Evolutionary conservation across 2,888 invertebrate genomes (phyloP).

Genomic region (Drosophila prostipennis): DNA sequence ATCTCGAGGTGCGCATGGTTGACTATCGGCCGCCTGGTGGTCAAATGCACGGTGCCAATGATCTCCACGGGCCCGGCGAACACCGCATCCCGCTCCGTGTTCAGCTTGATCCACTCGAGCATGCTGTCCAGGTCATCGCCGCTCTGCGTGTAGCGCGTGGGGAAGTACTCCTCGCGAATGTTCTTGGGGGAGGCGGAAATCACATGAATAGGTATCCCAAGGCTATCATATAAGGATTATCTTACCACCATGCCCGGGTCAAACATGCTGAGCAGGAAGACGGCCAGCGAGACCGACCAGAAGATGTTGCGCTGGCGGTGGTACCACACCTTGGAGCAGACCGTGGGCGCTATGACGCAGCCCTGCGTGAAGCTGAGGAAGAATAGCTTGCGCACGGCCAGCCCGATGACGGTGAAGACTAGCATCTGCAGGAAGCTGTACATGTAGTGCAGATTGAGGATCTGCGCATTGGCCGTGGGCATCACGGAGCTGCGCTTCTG

Average conservation of each 20-base stretch:
- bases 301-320: conserved; percentile 83
- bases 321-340: conserved; percentile 87
- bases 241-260: conserved; percentile 82
- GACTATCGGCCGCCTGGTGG: conserved; percentile 90
- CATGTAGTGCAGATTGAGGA: conserved; percentile 83
- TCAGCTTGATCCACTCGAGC: conserved; percentile 89
- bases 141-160: conserved; percentile 87
- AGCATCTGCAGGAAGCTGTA: conserved; percentile 90
- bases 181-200: conserved; percentile 63
- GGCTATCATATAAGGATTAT: too few relatives aligned
- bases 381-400: conserved; percentile 82
- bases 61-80: conserved; percentile 94
- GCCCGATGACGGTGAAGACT: conserved; percentile 85
- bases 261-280: conserved; percentile 85
- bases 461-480: conserved; percentile 56
- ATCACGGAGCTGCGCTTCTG: conserved; percentile 40
- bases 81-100: conserved; percentile 87
- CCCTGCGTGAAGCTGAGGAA: conserved; percentile 83
- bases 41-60: conserved; percentile 91
- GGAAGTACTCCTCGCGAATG: conserved; percentile 82
- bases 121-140: conserved; percentile 89
- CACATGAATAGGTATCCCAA: neutral
- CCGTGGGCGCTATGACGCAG: conserved; percentile 88
- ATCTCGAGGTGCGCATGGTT: conserved; percentile 96
- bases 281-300: conserved; percentile 84